phyloP scores from a whole-genome alignment of 2,888 invertebrate species.

The Drosophila nr. perissopoda region DNA sequence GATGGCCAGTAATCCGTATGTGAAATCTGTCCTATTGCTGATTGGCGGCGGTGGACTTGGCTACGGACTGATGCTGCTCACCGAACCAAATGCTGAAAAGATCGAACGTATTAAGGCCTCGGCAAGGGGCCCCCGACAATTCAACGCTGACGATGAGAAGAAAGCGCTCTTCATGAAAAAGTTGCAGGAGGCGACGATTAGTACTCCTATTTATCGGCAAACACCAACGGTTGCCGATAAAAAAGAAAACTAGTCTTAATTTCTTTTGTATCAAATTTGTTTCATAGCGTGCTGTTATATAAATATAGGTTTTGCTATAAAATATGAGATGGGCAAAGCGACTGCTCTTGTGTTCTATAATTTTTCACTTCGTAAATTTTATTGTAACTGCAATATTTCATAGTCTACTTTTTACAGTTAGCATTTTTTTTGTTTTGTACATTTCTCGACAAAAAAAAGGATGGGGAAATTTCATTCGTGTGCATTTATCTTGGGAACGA shows the following conservation, averaged over 20 bases:
- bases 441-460: neutral
- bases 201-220: conserved; percentile 67
- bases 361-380: neutral
- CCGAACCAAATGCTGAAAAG: conserved; percentile 86
- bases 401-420: neutral
- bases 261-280: conserved; percentile 25
- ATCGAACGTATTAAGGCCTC: conserved; percentile 76
- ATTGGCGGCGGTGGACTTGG: conserved; percentile 87
- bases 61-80: conserved; percentile 87
- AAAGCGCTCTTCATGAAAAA: conserved; percentile 81
- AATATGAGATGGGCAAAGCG: neutral
- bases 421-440: neutral
- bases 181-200: conserved; percentile 74
- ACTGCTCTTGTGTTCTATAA: neutral
- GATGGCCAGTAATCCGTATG: conserved; percentile 82
- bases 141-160: conserved; percentile 72
- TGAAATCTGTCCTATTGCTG: conserved; percentile 87
- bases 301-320: conserved; percentile 32
- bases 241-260: conserved; percentile 51
- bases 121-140: conserved; percentile 34
- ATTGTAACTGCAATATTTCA: neutral
- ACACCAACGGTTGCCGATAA: conserved; percentile 33
- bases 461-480: neutral
- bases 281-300: conserved; percentile 16
- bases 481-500: neutral